Base-by-base conservation (phyloP, 2,888 invertebrate species). In the Drosophila kambysellisi region DNA sequence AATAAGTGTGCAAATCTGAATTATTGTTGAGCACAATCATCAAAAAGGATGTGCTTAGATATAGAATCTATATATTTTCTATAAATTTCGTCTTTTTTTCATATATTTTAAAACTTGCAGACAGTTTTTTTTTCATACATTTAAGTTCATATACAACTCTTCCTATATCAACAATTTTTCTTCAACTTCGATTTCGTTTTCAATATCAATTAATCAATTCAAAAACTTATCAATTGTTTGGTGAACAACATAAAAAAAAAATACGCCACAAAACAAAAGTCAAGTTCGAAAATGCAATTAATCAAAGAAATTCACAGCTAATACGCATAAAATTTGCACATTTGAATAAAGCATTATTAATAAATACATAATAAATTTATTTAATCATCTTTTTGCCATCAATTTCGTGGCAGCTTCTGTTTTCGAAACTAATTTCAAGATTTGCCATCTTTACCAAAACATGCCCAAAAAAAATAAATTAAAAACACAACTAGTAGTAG, bases 201-300 rank as follows among this genome's bases (percentile, higher is more conserved):
- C 53, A 57, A 39, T 9, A 43, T 51, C 50, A 51, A 86, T 80
- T 65, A 66, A 86, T 82, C 87, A 76, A 63, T 71, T 70, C 51
- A 76, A 48, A 54, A 79, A 62, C 46, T 63, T 53, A 64, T 68
- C 60, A 64, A 72, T 59, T 69, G 63, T 35, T 43, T 46, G 25
- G 32, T 43, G 17, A 50, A 43, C 46, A 33, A 63, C 17, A 11
- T 11, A 20, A 37, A 65, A 54, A 65, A 54, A 32, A 53, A 9
- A 39, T 8, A 25, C 35, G 30, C 11, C 39, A 69, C 6, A 46
- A 25, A 71, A 59, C 37, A 35, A 50, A 35, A 89, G 61, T 84
- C 83, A 88, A 83, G 83, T 79, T 89, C 86, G 88, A 56, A 37
- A 30, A 32, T 25, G 37, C 59, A 54, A 88, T 84, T 72, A 83